A percentile compares a stretch with the other conserved stretches of the same genome.
Conservation (phyloP, 2,888 invertebrate genomes). For the Merodon equestris region DNA sequence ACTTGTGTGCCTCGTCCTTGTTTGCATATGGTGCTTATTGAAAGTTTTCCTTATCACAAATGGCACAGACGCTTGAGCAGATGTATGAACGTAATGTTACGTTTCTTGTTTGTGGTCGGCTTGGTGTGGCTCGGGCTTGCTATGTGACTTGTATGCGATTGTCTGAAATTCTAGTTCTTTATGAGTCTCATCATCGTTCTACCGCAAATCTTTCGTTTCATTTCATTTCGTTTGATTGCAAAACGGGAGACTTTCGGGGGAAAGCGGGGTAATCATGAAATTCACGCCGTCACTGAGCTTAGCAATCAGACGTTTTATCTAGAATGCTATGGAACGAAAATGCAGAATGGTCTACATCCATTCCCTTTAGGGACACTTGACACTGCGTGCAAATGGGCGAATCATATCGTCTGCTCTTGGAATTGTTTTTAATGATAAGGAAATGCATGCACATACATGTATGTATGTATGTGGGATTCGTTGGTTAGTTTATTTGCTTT, state of each 20-base stretch:
- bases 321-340: no score
- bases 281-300: not conserved
- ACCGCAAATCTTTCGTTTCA: constrained; percentile 4
- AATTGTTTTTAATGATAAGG: no score
- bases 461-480: no score
- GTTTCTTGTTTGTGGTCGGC: not conserved
- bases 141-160: constrained; percentile 6
- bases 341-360: no score
- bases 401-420: no score
- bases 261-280: no score
- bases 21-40: constrained; percentile 7
- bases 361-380: no score
- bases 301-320: not conserved
- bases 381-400: no score
- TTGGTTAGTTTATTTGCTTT: no score
- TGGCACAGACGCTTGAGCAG: constrained; percentile 1
- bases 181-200: constrained; percentile 7
- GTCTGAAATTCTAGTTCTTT: constrained; percentile 2
- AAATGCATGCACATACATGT: no score
- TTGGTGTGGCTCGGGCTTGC: constrained; percentile 13
- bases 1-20: not conserved
- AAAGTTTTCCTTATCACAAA: constrained; percentile 23
- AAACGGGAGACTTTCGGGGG: no score
- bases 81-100: not conserved
- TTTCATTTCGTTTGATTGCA: no score